A percentile compares a stretch with the other conserved stretches of the same genome.
Conservation (phyloP, 2,888 invertebrate genomes). For the Fragum whitleyi region DNA sequence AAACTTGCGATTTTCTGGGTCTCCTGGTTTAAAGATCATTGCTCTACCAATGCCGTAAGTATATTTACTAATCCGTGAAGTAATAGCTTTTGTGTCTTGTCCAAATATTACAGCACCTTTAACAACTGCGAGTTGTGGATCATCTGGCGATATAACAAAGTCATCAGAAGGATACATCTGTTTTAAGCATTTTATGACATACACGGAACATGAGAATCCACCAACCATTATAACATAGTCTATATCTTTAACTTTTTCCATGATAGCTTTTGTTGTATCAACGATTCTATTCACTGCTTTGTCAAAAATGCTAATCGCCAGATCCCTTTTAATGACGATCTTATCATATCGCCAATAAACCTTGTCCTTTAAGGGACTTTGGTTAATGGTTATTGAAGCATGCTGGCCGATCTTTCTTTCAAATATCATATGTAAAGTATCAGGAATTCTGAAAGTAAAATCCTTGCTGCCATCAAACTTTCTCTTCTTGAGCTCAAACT, state of each 20-base stretch:
- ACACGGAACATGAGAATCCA: conserved; percentile 14
- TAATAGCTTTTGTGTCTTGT: not conserved
- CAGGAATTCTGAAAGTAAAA: not conserved
- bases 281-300: not conserved
- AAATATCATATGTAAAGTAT: not conserved
- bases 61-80: not conserved
- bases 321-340: not conserved
- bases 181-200: not conserved
- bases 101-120: conserved; percentile 19
- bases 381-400: not conserved
- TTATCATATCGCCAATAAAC: not conserved
- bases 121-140: not conserved
- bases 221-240: conserved; percentile 18
- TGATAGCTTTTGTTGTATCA: not conserved
- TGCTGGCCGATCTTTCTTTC: not conserved
- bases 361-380: not conserved
- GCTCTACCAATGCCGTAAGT: conserved; percentile 4
- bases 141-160: not conserved
- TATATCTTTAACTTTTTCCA: not conserved
- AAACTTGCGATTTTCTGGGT: not conserved
- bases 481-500: not conserved
- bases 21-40: conserved; percentile 6
- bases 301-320: not conserved
- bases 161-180: not conserved
- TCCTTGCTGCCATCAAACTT: conserved; percentile 8